phyloP scores from a whole-genome alignment of 2,113 vertebrate species.

The Stomatorhinus ivindoensis region DNA sequence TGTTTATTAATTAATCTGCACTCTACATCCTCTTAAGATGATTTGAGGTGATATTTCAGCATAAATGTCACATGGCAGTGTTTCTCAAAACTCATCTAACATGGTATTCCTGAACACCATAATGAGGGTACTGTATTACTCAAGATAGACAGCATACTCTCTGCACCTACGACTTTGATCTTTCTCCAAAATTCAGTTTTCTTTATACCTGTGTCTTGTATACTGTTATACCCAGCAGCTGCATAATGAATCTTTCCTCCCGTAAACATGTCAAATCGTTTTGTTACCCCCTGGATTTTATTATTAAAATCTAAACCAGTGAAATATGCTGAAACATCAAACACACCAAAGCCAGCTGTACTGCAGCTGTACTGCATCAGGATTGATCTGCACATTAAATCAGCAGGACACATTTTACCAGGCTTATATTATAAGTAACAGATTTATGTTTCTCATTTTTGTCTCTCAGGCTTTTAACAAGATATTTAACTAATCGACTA shows the following conservation, averaged over 20 bases:
- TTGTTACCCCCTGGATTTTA: neutral
- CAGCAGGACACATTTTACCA: neutral
- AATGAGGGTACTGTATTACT: neutral
- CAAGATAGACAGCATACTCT: neutral
- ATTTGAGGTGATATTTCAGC: neutral
- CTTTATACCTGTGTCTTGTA: neutral
- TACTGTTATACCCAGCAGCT: neutral
- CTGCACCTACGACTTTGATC: neutral
- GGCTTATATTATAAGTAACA: neutral
- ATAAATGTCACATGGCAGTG: neutral
- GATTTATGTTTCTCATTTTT: neutral
- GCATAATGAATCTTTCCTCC: neutral
- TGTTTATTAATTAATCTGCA: neutral
- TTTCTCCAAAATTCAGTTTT: neutral
- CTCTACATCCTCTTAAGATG: neutral
- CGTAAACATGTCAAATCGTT: neutral
- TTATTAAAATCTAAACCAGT: neutral
- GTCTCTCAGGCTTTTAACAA: neutral
- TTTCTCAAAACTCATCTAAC: neutral
- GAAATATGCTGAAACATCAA: neutral
- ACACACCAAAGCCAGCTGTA: neutral
- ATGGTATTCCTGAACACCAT: neutral
- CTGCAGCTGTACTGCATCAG: neutral
- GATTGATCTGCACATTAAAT: neutral
- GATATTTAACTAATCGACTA: neutral